Percentiles rank a stretch among this genome's conserved stretches.
Conservation (phyloP, 2,113 vertebrate species). For the Asarcornis scutulata region DNA sequence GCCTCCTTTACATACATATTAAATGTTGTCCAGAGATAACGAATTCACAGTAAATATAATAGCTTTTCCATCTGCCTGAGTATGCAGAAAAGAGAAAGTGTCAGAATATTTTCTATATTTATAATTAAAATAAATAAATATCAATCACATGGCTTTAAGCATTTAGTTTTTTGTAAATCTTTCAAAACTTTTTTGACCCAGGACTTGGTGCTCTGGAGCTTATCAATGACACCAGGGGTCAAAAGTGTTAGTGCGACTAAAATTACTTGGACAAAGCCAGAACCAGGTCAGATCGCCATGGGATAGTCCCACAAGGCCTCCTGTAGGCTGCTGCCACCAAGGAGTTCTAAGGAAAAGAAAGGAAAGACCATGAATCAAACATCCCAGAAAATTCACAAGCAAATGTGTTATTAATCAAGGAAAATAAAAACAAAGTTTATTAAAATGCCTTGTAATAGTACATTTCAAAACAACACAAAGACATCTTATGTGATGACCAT, state of each 20-base stretch:
- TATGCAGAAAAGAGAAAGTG: constrained; percentile 17
- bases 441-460: constrained; percentile 85
- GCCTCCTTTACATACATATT: background rate
- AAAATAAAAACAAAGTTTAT: constrained; percentile 97
- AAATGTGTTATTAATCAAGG: constrained; percentile 98
- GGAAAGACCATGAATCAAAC: constrained; percentile 89
- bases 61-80: background rate
- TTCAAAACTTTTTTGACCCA: constrained; percentile 72
- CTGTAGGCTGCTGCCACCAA: constrained; percentile 84
- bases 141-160: constrained; percentile 43
- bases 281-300: constrained; percentile 86
- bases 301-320: constrained; percentile 87
- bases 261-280: constrained; percentile 89
- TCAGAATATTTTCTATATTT: constrained; percentile 20
- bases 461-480: constrained; percentile 81
- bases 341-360: constrained; percentile 91
- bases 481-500: constrained; percentile 76
- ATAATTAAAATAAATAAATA: constrained; percentile 65
- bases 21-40: background rate
- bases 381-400: constrained; percentile 85
- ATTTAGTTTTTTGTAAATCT: constrained; percentile 65
- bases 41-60: background rate
- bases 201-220: constrained; percentile 76
- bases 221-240: constrained; percentile 83
- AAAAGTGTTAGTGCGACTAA: constrained; percentile 82